Conservation (phyloP, 2,888 invertebrate species). For the Apamea epomidion region DNA sequence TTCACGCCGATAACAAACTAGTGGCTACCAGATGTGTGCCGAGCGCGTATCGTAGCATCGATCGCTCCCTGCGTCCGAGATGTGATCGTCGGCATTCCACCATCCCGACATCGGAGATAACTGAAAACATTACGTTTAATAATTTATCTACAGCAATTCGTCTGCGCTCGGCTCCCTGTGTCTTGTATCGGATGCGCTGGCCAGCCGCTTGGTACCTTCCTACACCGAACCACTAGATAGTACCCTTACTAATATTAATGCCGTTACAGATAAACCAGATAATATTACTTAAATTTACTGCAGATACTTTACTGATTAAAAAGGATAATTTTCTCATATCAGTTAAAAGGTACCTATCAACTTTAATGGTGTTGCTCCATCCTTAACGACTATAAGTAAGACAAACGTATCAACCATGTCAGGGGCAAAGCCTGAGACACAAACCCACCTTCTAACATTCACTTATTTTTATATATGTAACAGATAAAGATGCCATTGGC, state of each 20-base stretch:
- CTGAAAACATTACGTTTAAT: conserved; percentile 81
- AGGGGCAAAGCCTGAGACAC: conserved; percentile 10
- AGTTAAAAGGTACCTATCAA: conserved; percentile 59
- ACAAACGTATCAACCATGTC: conserved; percentile 43
- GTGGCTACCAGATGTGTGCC: conserved; percentile 83
- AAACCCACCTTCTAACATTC: background rate
- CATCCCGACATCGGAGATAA: conserved; percentile 79
- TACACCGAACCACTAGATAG: conserved; percentile 58
- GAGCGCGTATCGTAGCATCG: conserved; percentile 77
- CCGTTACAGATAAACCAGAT: conserved; percentile 62
- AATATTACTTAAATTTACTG: conserved; percentile 64
- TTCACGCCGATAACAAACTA: conserved; percentile 82
- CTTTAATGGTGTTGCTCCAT: conserved; percentile 59
- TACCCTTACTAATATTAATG: conserved; percentile 68
- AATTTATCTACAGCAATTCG: conserved; percentile 82
- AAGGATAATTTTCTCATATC: conserved; percentile 62
- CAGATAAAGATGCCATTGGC: background rate
- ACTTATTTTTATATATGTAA: conserved; percentile 1
- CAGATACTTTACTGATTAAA: conserved; percentile 67
- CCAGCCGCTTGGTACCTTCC: conserved; percentile 55
- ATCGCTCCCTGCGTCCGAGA: conserved; percentile 77
- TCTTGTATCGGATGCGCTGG: conserved; percentile 61
- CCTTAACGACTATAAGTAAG: conserved; percentile 47
- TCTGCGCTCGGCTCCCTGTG: conserved; percentile 73
- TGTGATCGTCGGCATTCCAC: conserved; percentile 80